Percentiles rank a stretch among this genome's conserved stretches.
These are phyloP conservation scores for Clusia tigrina DNA, from an alignment of 2,888 invertebrate species.

Conservation along the genomic window DNA sequence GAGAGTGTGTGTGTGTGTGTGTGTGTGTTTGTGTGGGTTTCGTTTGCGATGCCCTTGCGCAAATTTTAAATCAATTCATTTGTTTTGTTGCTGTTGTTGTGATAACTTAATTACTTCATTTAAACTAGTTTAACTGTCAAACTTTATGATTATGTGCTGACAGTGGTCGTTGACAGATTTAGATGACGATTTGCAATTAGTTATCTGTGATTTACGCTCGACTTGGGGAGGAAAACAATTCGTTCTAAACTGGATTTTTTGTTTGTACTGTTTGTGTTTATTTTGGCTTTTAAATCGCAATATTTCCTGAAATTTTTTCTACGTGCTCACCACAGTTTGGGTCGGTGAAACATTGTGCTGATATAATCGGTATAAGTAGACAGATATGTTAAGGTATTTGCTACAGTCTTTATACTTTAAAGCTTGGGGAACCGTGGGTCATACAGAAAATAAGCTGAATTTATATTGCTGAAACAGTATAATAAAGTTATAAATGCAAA, in stretches of 20 bases:
- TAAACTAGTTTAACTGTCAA: constrained; percentile 44
- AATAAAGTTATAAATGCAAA: too few relatives aligned
- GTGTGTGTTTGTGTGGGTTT: constrained; percentile 27
- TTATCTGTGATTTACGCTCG: constrained; percentile 21
- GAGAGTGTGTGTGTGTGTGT: constrained; percentile 19
- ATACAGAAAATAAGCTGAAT: too few relatives aligned
- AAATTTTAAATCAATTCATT: constrained; percentile 48
- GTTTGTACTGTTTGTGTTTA: not conserved
- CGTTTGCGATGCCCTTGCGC: constrained; percentile 44
- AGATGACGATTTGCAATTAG: constrained; percentile 38
- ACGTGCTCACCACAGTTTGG: too few relatives aligned
- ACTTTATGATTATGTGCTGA: constrained; percentile 45
- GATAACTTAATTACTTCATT: constrained; percentile 56
- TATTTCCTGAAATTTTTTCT: not conserved
- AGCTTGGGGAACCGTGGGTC: too few relatives aligned
- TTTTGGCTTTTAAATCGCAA: not conserved
- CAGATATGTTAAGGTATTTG: too few relatives aligned
- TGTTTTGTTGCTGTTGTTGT: constrained; percentile 31
- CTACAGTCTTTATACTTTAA: too few relatives aligned
- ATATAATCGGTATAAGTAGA: too few relatives aligned
- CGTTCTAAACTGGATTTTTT: too few relatives aligned
- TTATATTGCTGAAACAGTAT: too few relatives aligned
- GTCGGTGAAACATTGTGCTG: too few relatives aligned
- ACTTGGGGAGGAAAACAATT: not conserved
- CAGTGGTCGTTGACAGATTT: constrained; percentile 39